These are phyloP conservation scores for Lonchura striata DNA, from an alignment of 2,113 vertebrate genomes.

Conservation along the genomic window DNA sequence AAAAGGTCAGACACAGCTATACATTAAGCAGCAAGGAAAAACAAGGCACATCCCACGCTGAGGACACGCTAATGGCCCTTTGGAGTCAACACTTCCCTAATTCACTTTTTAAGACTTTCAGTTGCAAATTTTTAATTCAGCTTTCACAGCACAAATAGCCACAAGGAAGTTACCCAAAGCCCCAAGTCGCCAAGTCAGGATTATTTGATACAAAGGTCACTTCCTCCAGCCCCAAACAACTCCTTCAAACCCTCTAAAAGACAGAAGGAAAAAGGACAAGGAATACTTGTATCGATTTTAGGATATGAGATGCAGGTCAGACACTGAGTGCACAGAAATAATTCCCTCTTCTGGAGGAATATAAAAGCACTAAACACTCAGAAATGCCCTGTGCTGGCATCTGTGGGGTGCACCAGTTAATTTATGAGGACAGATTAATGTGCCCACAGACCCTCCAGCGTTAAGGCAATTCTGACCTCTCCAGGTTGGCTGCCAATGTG, in stretches of 20 bases:
- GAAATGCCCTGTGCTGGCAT: background rate
- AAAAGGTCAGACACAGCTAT: background rate
- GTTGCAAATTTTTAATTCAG: slow-evolving; percentile 63
- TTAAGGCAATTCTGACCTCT: slow-evolving; percentile 32
- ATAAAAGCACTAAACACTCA: background rate
- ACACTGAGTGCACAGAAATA: background rate
- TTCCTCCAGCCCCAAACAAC: slow-evolving; percentile 34
- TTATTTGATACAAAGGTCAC: slow-evolving; percentile 44
- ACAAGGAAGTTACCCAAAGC: slow-evolving; percentile 45
- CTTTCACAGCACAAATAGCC: slow-evolving; percentile 67
- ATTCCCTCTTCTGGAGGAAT: background rate
- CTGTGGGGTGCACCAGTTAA: background rate
- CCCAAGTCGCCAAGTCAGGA: slow-evolving; percentile 1
- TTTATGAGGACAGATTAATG: slow-evolving; percentile 12
- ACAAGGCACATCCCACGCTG: background rate
- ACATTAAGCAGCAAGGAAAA: slow-evolving; percentile 9
- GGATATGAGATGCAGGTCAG: background rate
- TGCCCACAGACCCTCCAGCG: background rate
- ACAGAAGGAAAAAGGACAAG: slow-evolving; percentile 1
- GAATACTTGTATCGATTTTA: background rate
- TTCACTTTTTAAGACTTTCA: slow-evolving; percentile 22
- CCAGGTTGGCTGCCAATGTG: slow-evolving; percentile 67
- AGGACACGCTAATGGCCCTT: background rate
- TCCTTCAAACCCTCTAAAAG: slow-evolving; percentile 31
- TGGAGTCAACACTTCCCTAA: background rate